These are phyloP conservation scores for Bursaphelenchus okinawaensis DNA, from an alignment of 2,888 invertebrate species.

Conservation along the genomic window DNA sequence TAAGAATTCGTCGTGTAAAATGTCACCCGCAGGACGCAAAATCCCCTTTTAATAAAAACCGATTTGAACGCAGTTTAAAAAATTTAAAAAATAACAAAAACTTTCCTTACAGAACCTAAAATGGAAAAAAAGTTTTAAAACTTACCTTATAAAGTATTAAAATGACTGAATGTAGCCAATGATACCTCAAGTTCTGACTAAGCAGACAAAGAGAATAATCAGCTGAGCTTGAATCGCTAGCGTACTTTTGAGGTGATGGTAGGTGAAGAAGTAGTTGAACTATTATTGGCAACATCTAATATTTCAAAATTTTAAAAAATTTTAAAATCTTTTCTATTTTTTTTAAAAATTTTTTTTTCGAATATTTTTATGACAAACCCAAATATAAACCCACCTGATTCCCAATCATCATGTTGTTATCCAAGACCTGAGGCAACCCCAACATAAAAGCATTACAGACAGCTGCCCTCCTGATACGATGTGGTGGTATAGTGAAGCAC, in stretches of 20 bases:
- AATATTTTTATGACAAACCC: no score
- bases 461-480: slow-evolving; percentile 69
- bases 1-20: no score
- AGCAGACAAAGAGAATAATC: slow-evolving; percentile 78
- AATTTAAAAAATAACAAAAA: no score
- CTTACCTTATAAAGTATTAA: slow-evolving; percentile 88
- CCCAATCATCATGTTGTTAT: slow-evolving; percentile 91
- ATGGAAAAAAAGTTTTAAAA: no score
- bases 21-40: no score
- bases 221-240: slow-evolving; percentile 66
- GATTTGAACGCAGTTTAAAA: no score
- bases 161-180: slow-evolving; percentile 86
- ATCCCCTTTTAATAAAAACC: no score
- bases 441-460: slow-evolving; percentile 92
- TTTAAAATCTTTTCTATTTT: slow-evolving; percentile 37
- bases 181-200: slow-evolving; percentile 77
- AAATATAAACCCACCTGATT: no score
- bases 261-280: slow-evolving; percentile 75
- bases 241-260: slow-evolving; percentile 71
- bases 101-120: no score
- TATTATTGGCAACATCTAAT: slow-evolving; percentile 75
- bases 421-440: slow-evolving; percentile 78
- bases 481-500: slow-evolving; percentile 82
- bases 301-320: background rate
- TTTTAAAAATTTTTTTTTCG: no score